These are phyloP conservation scores for Poecilia gillii DNA, from an alignment of 2,797 vertebrate species.

Conservation along the genomic window DNA sequence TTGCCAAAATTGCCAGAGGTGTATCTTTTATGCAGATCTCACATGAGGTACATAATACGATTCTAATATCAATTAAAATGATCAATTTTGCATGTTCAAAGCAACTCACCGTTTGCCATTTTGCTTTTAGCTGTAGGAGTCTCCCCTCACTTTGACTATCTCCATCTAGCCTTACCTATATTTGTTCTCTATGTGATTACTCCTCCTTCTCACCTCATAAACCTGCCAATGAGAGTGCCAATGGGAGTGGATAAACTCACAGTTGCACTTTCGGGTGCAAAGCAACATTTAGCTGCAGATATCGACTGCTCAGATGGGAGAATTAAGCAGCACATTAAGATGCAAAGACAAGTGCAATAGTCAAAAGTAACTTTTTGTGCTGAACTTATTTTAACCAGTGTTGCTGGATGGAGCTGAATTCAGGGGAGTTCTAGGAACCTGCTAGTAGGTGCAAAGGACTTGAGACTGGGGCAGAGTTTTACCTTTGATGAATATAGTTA, in stretches of 20 bases:
- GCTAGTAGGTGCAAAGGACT: background rate
- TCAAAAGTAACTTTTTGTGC: background rate
- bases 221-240: conserved; percentile 21
- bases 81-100: background rate
- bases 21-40: background rate
- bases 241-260: background rate
- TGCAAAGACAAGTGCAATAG: background rate
- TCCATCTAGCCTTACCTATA: background rate
- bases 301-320: background rate
- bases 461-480: background rate
- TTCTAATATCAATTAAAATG: background rate
- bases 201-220: conserved; percentile 24
- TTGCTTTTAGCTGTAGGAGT: background rate
- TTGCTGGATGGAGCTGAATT: background rate
- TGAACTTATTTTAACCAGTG: background rate
- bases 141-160: background rate
- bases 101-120: conserved; percentile 50
- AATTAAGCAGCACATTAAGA: background rate
- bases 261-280: background rate
- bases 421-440: background rate
- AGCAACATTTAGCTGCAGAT: background rate
- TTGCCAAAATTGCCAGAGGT: background rate
- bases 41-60: background rate
- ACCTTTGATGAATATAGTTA: background rate
- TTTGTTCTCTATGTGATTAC: background rate